These are phyloP conservation scores for Priocnemis perturbator DNA, from an alignment of 2,888 invertebrate species.

Conservation along the genomic window DNA sequence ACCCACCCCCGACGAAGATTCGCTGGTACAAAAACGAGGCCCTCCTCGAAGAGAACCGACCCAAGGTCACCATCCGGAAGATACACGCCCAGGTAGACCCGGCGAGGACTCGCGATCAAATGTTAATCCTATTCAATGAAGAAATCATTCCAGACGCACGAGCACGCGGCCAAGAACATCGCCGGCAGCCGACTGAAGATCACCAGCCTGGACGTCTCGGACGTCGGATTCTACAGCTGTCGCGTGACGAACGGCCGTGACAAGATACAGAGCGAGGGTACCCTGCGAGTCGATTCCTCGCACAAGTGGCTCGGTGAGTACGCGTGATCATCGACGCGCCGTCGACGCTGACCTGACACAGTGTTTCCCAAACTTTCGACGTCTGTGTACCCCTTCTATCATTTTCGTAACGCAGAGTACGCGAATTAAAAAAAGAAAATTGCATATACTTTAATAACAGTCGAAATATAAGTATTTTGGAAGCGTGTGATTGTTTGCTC, in stretches of 20 bases:
- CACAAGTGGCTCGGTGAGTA: slow-evolving; percentile 55
- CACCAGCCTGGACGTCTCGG: slow-evolving; percentile 60
- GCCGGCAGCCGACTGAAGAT: slow-evolving; percentile 67
- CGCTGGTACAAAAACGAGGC: slow-evolving; percentile 81
- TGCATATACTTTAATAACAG: too few species aligned
- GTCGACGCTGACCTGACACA: too few species aligned
- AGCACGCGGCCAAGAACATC: slow-evolving; percentile 63
- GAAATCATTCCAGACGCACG: slow-evolving; percentile 55
- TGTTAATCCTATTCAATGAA: too few species aligned
- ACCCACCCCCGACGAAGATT: slow-evolving; percentile 78
- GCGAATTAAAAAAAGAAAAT: too few species aligned
- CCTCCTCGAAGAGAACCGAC: slow-evolving; percentile 75
- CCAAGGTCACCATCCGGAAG: slow-evolving; percentile 74
- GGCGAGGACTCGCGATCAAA: not conserved
- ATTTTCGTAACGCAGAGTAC: too few species aligned
- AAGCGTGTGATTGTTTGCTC: too few species aligned
- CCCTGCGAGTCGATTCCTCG: slow-evolving; percentile 57
- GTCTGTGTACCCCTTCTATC: too few species aligned
- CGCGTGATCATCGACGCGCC: not conserved
- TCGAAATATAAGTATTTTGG: too few species aligned
- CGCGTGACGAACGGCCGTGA: slow-evolving; percentile 66
- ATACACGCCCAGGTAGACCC: slow-evolving; percentile 62
- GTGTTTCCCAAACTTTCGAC: too few species aligned
- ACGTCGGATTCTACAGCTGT: slow-evolving; percentile 66
- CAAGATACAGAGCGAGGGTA: slow-evolving; percentile 66